Conservation (phyloP, 2,797 vertebrate species). For the Natrix natrix region DNA sequence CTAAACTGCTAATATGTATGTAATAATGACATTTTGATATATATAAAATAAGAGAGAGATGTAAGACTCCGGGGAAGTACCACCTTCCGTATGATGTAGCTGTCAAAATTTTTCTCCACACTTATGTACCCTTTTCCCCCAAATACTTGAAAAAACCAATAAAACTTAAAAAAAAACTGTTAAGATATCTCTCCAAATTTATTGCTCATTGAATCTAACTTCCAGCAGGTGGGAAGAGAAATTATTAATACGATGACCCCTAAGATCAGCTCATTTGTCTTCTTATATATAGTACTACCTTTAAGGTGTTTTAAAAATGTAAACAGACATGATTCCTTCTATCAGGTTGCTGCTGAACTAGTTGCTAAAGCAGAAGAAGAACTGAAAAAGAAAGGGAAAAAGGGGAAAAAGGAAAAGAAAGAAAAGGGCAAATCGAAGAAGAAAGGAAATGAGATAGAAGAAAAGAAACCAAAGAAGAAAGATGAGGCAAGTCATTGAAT, state of each 20-base stretch:
- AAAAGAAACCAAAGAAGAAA: constrained; percentile 37
- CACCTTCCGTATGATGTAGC: no score
- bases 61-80: no score
- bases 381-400: constrained; percentile 51
- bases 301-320: not conserved
- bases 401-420: constrained; percentile 54
- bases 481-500: constrained; percentile 39
- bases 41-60: no score
- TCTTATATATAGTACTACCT: not conserved
- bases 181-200: not conserved
- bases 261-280: not conserved
- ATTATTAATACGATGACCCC: not conserved
- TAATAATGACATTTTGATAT: no score
- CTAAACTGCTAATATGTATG: no score
- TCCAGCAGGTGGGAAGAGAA: not conserved
- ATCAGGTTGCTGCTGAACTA: constrained; percentile 75
- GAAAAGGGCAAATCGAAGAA: constrained; percentile 56
- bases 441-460: constrained; percentile 24
- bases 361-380: constrained; percentile 65
- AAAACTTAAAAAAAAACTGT: no score
- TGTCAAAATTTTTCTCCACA: no score
- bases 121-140: no score
- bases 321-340: not conserved
- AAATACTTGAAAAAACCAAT: no score
- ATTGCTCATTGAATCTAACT: not conserved